A percentile compares a stretch with the other conserved stretches of the same genome.
phyloP scores from a whole-genome alignment of 2,797 vertebrate genomes.

The Rousettus madagascariensis region DNA sequence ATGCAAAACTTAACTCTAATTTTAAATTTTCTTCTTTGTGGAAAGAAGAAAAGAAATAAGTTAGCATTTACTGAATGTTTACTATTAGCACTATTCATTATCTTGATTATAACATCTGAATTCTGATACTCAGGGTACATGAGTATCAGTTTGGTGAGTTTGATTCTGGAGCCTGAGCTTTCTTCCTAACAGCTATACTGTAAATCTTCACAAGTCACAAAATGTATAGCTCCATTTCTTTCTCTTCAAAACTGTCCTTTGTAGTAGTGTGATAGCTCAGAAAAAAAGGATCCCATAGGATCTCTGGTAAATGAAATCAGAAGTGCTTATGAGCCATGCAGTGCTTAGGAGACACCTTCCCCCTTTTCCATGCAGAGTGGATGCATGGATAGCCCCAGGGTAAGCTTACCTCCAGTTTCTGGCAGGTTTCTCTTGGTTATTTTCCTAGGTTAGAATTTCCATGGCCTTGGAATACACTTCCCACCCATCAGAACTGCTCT shows the following conservation, averaged over 20 bases:
- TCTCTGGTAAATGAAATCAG: not conserved
- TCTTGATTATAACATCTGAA: not conserved
- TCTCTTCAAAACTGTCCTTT: not conserved
- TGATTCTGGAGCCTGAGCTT: not conserved
- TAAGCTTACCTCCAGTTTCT: not conserved
- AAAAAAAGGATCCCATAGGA: not conserved
- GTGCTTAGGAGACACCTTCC: not conserved
- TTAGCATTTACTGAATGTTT: not conserved
- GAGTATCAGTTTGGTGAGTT: not conserved
- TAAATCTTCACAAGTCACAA: not conserved
- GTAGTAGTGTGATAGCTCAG: not conserved
- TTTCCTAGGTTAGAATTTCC: not conserved
- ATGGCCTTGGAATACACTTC: not conserved
- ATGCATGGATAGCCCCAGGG: not conserved
- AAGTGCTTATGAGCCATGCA: not conserved
- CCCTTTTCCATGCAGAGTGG: not conserved
- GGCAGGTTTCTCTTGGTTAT: not conserved
- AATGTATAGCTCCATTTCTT: not conserved
- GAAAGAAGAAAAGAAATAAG: not conserved
- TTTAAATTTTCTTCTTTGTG: conserved; percentile 27
- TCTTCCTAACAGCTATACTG: not conserved
- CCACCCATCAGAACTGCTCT: not conserved
- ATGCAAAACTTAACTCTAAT: not conserved
- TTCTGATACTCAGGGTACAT: not conserved
- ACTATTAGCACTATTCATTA: not conserved